Evolutionary conservation across 2,888 invertebrate genomes (phyloP), one percentile per base, ranked within the genome.

Genomic region (Melieria omissa): DNA sequence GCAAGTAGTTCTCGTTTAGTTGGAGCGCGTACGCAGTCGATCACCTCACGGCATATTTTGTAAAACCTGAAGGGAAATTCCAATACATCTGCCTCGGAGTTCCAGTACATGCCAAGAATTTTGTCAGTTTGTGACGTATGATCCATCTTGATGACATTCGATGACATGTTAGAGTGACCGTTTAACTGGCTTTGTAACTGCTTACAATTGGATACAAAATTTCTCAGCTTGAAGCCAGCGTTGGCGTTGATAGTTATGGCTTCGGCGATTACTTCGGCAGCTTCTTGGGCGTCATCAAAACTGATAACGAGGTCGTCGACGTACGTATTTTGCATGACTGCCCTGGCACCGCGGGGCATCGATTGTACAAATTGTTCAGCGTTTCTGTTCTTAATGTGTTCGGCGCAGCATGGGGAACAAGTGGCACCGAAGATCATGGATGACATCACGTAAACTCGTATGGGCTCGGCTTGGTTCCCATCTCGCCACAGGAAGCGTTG

Each of bases 381-480:
- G 42, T 81, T 83, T 6, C 69, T 55, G 49, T 82, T 79, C 70
- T 82, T 82, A 5, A 82, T 72, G 54, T 79, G 76, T 49, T 78
- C 73, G 0, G 81, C 83, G n/a, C 75, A 78, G 68, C 77, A 79
- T 0, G 80, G 82, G 5, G 80, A 80, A 16, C 73, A 72, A 5
- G 62, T 42, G n/a, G 73, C 69, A 8, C 74, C 72, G 67, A 75
- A 74, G 10, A 70, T 73, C 74, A 76, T 74, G 1, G 69, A 74
- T 10, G 54, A 4, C 72, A 74, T 76, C 1, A 57, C 52, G 67
- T 71, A 72, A n/a, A 49, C 61, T 8, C 29, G 45, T 10, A 71
- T 54, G 7, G 68, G 49, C 14, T 47, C 41, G 10, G 69, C 42
- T 2, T 3, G 14, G 42, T 64, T 5, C n/a, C 73, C 68, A 46